Evolutionary conservation across 2,797 vertebrate species (phyloP).

Genomic region (Erethizon dorsatum): DNA sequence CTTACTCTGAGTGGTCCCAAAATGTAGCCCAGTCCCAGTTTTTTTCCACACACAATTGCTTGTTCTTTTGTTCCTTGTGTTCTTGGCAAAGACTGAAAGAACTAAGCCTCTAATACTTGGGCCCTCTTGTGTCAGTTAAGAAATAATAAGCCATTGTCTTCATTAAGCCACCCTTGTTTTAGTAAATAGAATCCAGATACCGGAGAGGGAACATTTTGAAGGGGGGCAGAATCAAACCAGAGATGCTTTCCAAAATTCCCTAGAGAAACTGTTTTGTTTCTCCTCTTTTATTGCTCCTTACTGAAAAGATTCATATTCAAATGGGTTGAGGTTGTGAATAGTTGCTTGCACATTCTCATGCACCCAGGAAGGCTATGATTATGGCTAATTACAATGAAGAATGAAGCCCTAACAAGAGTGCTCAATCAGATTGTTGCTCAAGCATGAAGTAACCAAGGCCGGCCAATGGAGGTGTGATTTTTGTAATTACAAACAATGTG

Average conservation of each 20-base stretch:
- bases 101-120: constrained; percentile 88
- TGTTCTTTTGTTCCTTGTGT: constrained; percentile 90
- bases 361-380: constrained; percentile 93
- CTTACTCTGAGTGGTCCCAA: constrained; percentile 82
- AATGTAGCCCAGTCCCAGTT: constrained; percentile 80
- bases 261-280: constrained; percentile 93
- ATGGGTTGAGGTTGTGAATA: constrained; percentile 93
- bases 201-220: constrained; percentile 87
- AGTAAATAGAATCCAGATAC: constrained; percentile 91
- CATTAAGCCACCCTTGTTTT: constrained; percentile 94
- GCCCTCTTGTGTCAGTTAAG: constrained; percentile 93
- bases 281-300: constrained; percentile 89
- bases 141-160: constrained; percentile 95
- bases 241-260: constrained; percentile 91
- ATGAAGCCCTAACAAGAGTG: constrained; percentile 91
- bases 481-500: constrained; percentile 91
- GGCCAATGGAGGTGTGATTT: constrained; percentile 91
- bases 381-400: constrained; percentile 95
- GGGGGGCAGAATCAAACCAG: constrained; percentile 82
- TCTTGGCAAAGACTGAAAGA: constrained; percentile 94
- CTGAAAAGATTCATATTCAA: constrained; percentile 95
- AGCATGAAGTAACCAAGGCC: constrained; percentile 90
- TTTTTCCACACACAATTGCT: constrained; percentile 84
- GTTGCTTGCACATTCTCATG: constrained; percentile 93
- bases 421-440: constrained; percentile 93